phyloP scores from a whole-genome alignment of 2,797 vertebrate genomes.

The Enteromius fasciolatus region DNA sequence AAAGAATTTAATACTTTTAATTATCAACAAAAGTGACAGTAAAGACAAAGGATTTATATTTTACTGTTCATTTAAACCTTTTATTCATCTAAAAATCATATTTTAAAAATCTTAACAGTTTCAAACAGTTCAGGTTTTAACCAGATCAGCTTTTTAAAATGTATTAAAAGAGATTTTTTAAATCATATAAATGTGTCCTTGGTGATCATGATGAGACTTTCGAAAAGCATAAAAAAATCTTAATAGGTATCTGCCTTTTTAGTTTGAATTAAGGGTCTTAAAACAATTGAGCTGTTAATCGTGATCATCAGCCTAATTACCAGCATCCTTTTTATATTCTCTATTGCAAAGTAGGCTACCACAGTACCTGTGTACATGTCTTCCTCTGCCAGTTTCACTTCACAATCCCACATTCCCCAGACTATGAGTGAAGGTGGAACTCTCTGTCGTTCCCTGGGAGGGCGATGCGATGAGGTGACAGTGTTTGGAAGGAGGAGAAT shows the following conservation, averaged over 20 bases:
- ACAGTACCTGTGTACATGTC: neutral
- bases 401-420: slow-evolving; percentile 57
- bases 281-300: neutral
- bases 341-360: neutral
- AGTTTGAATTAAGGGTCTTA: neutral
- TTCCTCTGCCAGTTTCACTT: slow-evolving; percentile 34
- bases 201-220: neutral
- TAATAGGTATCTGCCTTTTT: neutral
- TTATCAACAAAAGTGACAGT: neutral
- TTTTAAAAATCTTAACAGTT: neutral
- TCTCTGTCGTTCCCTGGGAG: slow-evolving; percentile 76
- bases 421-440: slow-evolving; percentile 73
- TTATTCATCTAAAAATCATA: neutral
- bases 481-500: slow-evolving; percentile 71
- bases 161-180: neutral
- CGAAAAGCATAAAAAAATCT: neutral
- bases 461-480: slow-evolving; percentile 75
- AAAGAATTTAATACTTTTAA: neutral
- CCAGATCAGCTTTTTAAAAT: neutral
- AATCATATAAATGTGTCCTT: neutral
- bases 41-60: neutral
- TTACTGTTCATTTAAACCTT: neutral
- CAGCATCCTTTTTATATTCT: neutral
- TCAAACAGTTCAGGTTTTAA: neutral
- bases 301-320: neutral